phyloP scores from a whole-genome alignment of 92 coral and sea anemone genomes.

The Epizoanthus rinbou region DNA sequence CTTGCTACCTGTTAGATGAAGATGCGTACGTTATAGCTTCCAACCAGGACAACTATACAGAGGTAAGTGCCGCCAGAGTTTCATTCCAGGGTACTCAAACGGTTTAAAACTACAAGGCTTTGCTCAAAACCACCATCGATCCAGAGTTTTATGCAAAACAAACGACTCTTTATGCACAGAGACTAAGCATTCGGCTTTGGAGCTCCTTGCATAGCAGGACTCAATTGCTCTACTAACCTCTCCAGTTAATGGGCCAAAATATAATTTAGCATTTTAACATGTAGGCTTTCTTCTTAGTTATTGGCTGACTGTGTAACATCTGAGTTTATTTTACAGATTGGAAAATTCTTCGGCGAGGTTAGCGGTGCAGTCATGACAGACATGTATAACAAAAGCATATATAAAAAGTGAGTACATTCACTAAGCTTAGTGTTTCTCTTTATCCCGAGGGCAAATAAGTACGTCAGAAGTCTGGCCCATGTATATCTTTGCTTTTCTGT shows the following conservation, averaged over 20 bases:
- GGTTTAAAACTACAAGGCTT: neutral
- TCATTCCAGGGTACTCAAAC: neutral
- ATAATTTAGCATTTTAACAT: too few relatives aligned
- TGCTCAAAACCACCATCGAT: too few relatives aligned
- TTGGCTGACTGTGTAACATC: neutral
- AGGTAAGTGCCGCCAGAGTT: slow-evolving; percentile 45
- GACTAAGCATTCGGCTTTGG: too few relatives aligned
- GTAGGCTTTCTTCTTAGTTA: neutral
- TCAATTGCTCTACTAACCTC: too few relatives aligned
- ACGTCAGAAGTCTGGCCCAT: too few relatives aligned
- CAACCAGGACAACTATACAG: slow-evolving; percentile 36
- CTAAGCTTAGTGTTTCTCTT: neutral
- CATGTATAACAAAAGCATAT: slow-evolving; percentile 52
- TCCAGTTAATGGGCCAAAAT: too few relatives aligned
- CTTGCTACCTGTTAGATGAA: slow-evolving; percentile 81
- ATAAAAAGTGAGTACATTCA: slow-evolving; percentile 50
- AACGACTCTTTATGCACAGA: too few relatives aligned
- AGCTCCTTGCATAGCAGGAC: too few relatives aligned
- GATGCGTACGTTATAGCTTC: slow-evolving; percentile 84
- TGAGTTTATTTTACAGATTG: slow-evolving; percentile 60
- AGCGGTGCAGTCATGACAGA: slow-evolving; percentile 66
- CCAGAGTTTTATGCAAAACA: too few relatives aligned
- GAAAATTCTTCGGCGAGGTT: slow-evolving; percentile 70
- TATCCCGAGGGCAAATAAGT: neutral
- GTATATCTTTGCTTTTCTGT: too few relatives aligned